phyloP scores from a whole-genome alignment of 2,888 invertebrate species.

The Drosophila incognita region DNA sequence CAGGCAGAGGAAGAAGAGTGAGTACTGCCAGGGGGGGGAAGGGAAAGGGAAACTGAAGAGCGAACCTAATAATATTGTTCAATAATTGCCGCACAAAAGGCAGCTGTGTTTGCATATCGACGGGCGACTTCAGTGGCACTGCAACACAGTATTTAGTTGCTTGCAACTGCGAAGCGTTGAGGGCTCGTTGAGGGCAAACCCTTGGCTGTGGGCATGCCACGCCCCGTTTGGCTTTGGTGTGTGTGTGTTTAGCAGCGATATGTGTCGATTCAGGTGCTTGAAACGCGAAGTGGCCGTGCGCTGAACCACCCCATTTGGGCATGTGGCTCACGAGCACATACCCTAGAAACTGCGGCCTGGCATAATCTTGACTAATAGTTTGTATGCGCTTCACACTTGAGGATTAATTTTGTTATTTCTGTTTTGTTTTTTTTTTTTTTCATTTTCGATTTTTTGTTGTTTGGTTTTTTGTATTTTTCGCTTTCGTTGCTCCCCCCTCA shows the following conservation, averaged over 20 bases:
- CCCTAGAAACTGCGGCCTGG: slow-evolving; percentile 46
- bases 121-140: slow-evolving; percentile 8
- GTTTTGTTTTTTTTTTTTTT: slow-evolving; percentile 28
- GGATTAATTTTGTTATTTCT: slow-evolving; percentile 73
- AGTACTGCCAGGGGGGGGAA: background rate
- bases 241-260: slow-evolving; percentile 15
- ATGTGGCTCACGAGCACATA: slow-evolving; percentile 17
- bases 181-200: slow-evolving; percentile 26
- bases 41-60: slow-evolving; percentile 14
- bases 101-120: slow-evolving; percentile 74
- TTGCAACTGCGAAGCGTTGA: slow-evolving; percentile 17
- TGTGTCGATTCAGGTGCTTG: slow-evolving; percentile 65
- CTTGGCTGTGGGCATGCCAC: slow-evolving; percentile 45
- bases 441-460: slow-evolving; percentile 20
- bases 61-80: slow-evolving; percentile 57
- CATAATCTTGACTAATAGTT: slow-evolving; percentile 83
- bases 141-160: slow-evolving; percentile 11
- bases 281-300: slow-evolving; percentile 47
- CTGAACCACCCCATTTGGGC: slow-evolving; percentile 46
- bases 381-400: slow-evolving; percentile 79
- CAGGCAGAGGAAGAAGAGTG: background rate
- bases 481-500: slow-evolving; percentile 22
- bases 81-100: slow-evolving; percentile 65
- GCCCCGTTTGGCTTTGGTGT: slow-evolving; percentile 35
- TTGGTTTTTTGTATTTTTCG: slow-evolving; percentile 31